A percentile compares a stretch with the other conserved stretches of the same genome.
Evolutionary conservation across 92 coral and sea anemone genomes (phyloP).

Genomic region (Zoanthus sociatus): DNA sequence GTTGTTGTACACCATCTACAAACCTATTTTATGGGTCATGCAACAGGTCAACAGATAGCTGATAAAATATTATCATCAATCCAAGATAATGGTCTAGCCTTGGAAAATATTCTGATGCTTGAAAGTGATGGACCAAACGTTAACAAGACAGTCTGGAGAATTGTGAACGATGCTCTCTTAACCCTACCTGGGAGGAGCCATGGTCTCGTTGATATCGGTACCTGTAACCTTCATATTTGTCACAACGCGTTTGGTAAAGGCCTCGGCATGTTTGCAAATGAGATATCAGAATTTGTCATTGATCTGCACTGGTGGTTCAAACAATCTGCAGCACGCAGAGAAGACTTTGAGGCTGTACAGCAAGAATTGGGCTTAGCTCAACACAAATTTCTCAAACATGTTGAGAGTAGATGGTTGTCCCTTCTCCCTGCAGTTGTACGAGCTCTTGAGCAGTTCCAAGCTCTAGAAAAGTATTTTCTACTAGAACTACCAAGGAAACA

Average conservation of each 20-base stretch:
- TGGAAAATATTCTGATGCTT: conserved; percentile 55
- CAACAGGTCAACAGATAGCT: conserved; percentile 60
- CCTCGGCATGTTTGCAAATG: conserved; percentile 57
- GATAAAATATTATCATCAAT: conserved; percentile 50
- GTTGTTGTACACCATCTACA: conserved; percentile 67
- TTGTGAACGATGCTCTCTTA: conserved; percentile 54
- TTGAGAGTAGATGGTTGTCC: conserved; percentile 59
- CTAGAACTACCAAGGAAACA: conserved; percentile 42
- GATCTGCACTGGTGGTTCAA: conserved; percentile 56
- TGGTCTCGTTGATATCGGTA: conserved; percentile 64
- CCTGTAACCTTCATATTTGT: conserved; percentile 67
- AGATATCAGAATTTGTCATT: conserved; percentile 60
- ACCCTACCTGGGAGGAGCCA: conserved; percentile 46
- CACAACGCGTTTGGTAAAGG: conserved; percentile 65
- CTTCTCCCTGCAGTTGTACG: conserved; percentile 59
- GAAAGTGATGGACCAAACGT: conserved; percentile 64
- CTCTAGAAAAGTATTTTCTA: conserved; percentile 54
- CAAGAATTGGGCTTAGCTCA: conserved; percentile 51
- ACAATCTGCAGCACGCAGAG: conserved; percentile 53
- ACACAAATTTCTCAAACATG: conserved; percentile 60
- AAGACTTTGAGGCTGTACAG: conserved; percentile 59
- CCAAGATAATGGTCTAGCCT: conserved; percentile 61
- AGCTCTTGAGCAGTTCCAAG: conserved; percentile 48
- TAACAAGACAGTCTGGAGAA: conserved; percentile 61
- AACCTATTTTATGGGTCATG: conserved; percentile 64